Evolutionary conservation across 1,140 invertebrate species (phyloP).

Genomic region (Hirudo medicinalis): DNA sequence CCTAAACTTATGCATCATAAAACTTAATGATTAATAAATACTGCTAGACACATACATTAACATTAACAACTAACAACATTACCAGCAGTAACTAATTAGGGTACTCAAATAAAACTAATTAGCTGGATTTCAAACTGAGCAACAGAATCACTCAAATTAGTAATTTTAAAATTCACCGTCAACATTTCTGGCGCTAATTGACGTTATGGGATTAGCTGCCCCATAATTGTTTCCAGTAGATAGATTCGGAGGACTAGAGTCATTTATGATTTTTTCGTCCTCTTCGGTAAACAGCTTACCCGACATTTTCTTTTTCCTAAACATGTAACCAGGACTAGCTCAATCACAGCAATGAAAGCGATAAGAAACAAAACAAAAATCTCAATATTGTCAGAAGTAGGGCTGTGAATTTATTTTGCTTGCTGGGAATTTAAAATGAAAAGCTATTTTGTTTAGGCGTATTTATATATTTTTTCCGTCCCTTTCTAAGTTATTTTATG

Average conservation of each 20-base stretch:
- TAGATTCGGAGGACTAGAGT: background rate
- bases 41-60: too few relatives aligned
- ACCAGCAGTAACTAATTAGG: background rate
- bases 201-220: background rate
- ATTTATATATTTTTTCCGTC: too few relatives aligned
- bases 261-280: slow-evolving; percentile 8
- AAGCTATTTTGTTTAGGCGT: too few relatives aligned
- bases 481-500: too few relatives aligned
- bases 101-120: background rate
- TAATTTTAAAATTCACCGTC: background rate
- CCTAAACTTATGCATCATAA: too few relatives aligned
- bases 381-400: too few relatives aligned
- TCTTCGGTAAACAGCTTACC: slow-evolving; percentile 4
- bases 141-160: background rate
- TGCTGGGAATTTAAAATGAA: too few relatives aligned
- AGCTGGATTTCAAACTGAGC: background rate
- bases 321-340: background rate
- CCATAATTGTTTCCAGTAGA: slow-evolving; percentile 2
- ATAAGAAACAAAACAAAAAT: too few relatives aligned
- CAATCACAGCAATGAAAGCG: too few relatives aligned
- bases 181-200: background rate
- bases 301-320: slow-evolving; percentile 7
- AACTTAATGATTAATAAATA: background rate
- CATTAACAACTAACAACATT: background rate
- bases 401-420: too few relatives aligned